These are phyloP conservation scores for Orchestes rusci DNA, from an alignment of 2,888 invertebrate species.

Conservation along the genomic window DNA sequence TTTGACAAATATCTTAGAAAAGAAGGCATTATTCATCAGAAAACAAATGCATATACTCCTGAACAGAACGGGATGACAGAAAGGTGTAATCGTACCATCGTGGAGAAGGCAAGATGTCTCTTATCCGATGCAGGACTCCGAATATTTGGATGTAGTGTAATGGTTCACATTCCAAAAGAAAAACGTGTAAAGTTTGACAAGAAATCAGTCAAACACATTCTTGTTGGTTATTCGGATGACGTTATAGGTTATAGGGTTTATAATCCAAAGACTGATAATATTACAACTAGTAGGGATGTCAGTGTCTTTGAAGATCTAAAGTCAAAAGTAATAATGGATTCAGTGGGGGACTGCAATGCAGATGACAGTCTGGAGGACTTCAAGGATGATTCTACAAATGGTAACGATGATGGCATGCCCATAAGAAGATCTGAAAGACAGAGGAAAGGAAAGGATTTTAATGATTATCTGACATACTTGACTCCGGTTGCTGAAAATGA, in stretches of 20 bases:
- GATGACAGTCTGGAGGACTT: too few relatives aligned
- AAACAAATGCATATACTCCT: constrained; percentile 20
- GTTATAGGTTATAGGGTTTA: neutral
- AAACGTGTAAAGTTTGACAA: constrained; percentile 31
- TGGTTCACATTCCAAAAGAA: constrained; percentile 33
- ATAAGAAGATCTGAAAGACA: too few relatives aligned
- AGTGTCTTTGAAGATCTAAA: neutral
- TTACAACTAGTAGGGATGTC: neutral
- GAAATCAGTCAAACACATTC: constrained; percentile 27
- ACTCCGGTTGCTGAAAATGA: too few relatives aligned
- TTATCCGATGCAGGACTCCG: constrained; percentile 29
- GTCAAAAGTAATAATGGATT: too few relatives aligned
- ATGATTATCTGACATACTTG: too few relatives aligned
- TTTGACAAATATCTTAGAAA: constrained; percentile 20
- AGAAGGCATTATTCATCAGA: constrained; percentile 22
- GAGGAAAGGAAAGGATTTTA: too few relatives aligned
- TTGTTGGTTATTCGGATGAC: neutral
- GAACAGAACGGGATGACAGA: constrained; percentile 26
- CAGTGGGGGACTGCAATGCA: too few relatives aligned
- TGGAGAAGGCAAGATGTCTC: constrained; percentile 30
- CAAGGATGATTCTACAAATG: too few relatives aligned
- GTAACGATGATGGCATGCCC: too few relatives aligned
- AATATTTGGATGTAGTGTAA: constrained; percentile 32
- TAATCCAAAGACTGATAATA: neutral
- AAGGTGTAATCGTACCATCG: constrained; percentile 27